Percentiles rank a stretch among this genome's conserved stretches.
These are phyloP conservation scores for Drosophila takahashii DNA, from an alignment of 1,140 invertebrate genomes.

Conservation along the genomic window DNA sequence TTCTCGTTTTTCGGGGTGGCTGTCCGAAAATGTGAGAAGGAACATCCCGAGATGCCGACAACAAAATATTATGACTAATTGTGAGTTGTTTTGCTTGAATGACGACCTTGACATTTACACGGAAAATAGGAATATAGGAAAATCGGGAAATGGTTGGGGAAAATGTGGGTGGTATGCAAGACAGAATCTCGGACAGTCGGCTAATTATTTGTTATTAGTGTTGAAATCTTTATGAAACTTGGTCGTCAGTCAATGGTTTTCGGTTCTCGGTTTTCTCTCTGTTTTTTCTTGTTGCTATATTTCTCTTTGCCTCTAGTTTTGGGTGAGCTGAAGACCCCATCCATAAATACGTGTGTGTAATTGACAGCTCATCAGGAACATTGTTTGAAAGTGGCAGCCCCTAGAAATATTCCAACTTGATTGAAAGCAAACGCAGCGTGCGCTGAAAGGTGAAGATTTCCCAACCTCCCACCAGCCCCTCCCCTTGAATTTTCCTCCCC, in stretches of 20 bases:
- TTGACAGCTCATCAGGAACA: constrained; percentile 79
- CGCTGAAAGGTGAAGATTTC: constrained; percentile 49
- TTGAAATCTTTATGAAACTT: constrained; percentile 74
- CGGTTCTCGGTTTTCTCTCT: background rate
- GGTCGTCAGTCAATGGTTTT: constrained; percentile 40
- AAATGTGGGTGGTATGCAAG: constrained; percentile 20
- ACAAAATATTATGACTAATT: constrained; percentile 55
- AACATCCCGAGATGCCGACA: constrained; percentile 33
- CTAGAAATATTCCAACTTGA: constrained; percentile 68
- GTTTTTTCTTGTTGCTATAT: background rate
- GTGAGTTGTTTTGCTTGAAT: constrained; percentile 48
- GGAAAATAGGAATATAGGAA: constrained; percentile 1
- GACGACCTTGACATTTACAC: constrained; percentile 50
- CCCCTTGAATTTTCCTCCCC: background rate
- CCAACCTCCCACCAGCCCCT: background rate
- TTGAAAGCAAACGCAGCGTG: constrained; percentile 74
- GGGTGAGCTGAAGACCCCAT: constrained; percentile 21
- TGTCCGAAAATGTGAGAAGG: constrained; percentile 50
- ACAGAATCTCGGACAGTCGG: constrained; percentile 62
- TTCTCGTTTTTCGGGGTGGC: constrained; percentile 8
- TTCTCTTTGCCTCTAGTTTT: background rate
- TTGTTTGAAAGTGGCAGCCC: constrained; percentile 72
- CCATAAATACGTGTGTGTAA: constrained; percentile 52
- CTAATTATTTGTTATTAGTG: constrained; percentile 81
- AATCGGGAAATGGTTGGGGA: background rate